Conservation (phyloP, 2,888 invertebrate species). For the Phytoseiulus persimilis region DNA sequence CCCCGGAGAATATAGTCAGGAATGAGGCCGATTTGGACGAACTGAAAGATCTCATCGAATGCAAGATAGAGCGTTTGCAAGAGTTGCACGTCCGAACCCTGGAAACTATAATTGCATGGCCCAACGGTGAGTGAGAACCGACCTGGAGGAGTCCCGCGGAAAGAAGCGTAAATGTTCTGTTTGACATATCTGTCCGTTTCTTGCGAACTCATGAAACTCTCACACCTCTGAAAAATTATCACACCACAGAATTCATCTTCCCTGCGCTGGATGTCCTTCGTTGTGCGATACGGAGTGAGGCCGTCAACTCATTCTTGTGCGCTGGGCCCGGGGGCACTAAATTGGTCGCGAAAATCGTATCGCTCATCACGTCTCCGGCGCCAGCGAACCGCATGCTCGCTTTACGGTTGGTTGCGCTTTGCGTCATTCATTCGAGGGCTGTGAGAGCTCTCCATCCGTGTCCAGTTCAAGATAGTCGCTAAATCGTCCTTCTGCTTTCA, state of each 20-base stretch:
- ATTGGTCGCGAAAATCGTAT: conserved; percentile 50
- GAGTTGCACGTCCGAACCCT: conserved; percentile 56
- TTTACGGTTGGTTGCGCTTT: conserved; percentile 61
- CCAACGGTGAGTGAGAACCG: conserved; percentile 56
- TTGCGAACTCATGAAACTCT: no score
- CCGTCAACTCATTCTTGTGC: conserved; percentile 57
- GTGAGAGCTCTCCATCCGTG: no score
- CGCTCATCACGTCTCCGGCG: conserved; percentile 50
- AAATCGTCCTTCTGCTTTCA: neutral
- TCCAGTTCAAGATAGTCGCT: no score
- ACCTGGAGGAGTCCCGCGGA: no score
- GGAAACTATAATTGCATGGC: conserved; percentile 63
- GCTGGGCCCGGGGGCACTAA: conserved; percentile 48
- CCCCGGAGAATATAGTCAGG: conserved; percentile 54
- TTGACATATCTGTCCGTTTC: no score
- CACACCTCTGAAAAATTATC: neutral
- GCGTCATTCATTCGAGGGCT: conserved; percentile 45
- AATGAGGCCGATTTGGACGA: conserved; percentile 56
- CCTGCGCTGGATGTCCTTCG: conserved; percentile 80
- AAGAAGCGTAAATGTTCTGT: no score
- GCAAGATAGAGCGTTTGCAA: conserved; percentile 48
- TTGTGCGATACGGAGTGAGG: conserved; percentile 65
- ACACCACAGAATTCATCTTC: conserved; percentile 62
- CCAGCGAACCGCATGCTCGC: conserved; percentile 69
- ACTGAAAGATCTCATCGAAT: conserved; percentile 55